Base-by-base conservation (phyloP, 2,888 invertebrate species). In the Lasioglossum marginatum region DNA sequence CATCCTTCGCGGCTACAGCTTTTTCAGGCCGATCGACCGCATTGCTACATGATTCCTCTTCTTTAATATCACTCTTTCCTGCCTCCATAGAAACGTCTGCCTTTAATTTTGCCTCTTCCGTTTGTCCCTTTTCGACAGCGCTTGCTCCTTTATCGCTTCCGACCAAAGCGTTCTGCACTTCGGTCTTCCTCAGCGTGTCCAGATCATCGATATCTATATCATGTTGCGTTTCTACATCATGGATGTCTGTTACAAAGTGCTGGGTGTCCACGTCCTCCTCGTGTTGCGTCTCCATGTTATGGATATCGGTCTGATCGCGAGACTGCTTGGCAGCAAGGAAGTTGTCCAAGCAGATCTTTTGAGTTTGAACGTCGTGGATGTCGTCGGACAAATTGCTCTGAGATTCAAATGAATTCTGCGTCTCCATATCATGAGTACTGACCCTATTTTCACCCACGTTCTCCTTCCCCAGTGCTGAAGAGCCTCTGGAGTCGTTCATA, bases 371-470 rank as follows among this genome's bases (percentile, higher is more conserved):
- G 40, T 92, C 88, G 31, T 90, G 78, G 72, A 91, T 90, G 16
- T 82, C 74, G 14, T 19, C n/a, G 3, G 40, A 45, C 5, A 52
- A 43, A 37, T 70, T 23, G 4, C 48, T 72, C 3, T 34, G 37
- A 19, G 19, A 72, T 12, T 81, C 81, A 10, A 77, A 40, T 0
- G 79, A 52, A 0, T 77, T 76, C 57, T 90, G 91, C 0, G 91
- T 92, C 45, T 92, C 91, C 80, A 88, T 60, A 37, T 91, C 88
- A 14, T 88, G 71, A 57, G 91, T 90, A 78, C 81, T 85, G 12
- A 71, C 45, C 52, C 23, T 68, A 10, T 34, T 27, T 76, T 14
- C 78, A 75, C 48, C 34, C 75, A 57, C 71, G 23, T 75, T 76
- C n/a, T 70, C 40, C 23, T 82, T 81, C 6, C 23, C 37, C 6